Percentiles rank a stretch among this genome's conserved stretches.
Conservation (phyloP, 2,797 vertebrate genomes). For the Smutsia temminckii region DNA sequence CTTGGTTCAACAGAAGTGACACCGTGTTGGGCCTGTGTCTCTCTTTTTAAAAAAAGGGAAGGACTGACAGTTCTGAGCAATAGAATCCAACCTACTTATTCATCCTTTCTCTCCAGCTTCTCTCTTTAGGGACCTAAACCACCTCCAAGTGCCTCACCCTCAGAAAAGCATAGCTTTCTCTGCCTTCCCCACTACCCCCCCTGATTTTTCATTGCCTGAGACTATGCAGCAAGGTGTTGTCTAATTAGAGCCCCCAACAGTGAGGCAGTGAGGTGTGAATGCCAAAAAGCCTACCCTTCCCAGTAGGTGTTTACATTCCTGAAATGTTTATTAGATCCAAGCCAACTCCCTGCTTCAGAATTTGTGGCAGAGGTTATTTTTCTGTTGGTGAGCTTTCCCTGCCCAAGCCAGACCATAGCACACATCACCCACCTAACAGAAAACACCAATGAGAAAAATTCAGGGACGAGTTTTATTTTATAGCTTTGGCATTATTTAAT, state of each 20-base stretch:
- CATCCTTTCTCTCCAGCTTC: not conserved
- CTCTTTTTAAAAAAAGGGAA: not conserved
- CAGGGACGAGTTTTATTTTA: not conserved
- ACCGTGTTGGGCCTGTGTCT: too few relatives aligned
- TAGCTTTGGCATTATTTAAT: not conserved
- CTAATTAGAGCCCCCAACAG: constrained; percentile 9
- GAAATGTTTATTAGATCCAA: not conserved
- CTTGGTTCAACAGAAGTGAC: too few relatives aligned
- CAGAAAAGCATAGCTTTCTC: not conserved
- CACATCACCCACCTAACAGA: not conserved
- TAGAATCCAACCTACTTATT: not conserved
- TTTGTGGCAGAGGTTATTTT: not conserved
- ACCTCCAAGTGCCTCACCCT: not conserved
- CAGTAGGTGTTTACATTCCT: not conserved
- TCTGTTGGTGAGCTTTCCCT: not conserved
- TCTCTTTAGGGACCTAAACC: not conserved
- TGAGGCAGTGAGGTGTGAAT: not conserved
- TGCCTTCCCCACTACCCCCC: too few relatives aligned
- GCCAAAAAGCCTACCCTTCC: not conserved
- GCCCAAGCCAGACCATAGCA: not conserved
- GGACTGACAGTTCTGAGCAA: not conserved
- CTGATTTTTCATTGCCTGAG: not conserved
- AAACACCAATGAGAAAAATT: not conserved
- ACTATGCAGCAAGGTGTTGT: not conserved
- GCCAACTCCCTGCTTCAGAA: not conserved